Conservation (phyloP, 2,113 vertebrate genomes). For the Riparia riparia region DNA sequence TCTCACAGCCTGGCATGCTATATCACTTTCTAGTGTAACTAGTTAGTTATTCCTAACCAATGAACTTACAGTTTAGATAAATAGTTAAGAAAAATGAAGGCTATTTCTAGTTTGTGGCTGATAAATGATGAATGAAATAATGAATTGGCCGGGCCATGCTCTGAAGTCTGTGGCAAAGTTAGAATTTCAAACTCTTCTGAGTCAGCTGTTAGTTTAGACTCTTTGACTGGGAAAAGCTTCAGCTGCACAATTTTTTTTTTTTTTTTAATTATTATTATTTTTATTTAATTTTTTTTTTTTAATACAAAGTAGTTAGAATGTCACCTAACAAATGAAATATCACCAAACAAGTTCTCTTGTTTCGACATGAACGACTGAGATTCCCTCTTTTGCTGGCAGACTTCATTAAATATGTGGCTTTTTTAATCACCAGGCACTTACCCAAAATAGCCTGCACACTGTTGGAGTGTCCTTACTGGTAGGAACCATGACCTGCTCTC, state of each 20-base stretch:
- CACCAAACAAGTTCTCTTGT: neutral
- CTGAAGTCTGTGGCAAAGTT: neutral
- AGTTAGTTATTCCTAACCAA: neutral
- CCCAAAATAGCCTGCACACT: neutral
- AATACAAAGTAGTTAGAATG: neutral
- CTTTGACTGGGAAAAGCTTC: neutral
- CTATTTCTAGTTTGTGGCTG: neutral
- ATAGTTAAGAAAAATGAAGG: neutral
- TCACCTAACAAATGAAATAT: neutral
- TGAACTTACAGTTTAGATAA: neutral
- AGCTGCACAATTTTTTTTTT: neutral
- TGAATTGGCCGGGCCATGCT: neutral
- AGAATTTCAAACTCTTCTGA: neutral
- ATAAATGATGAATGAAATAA: neutral
- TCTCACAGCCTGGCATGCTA: neutral
- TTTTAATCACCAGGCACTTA: slow-evolving; percentile 14
- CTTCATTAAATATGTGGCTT: neutral
- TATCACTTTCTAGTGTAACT: neutral
- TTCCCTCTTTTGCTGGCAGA: slow-evolving; percentile 11
- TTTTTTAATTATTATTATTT: too few relatives aligned
- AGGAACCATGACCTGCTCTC: slow-evolving; percentile 1
- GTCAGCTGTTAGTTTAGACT: neutral
- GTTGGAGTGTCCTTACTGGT: neutral
- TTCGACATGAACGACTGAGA: neutral
- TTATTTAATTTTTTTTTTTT: too few relatives aligned